Base-by-base conservation (phyloP, 2,113 vertebrate genomes). In the Tapirus terrestris region DNA sequence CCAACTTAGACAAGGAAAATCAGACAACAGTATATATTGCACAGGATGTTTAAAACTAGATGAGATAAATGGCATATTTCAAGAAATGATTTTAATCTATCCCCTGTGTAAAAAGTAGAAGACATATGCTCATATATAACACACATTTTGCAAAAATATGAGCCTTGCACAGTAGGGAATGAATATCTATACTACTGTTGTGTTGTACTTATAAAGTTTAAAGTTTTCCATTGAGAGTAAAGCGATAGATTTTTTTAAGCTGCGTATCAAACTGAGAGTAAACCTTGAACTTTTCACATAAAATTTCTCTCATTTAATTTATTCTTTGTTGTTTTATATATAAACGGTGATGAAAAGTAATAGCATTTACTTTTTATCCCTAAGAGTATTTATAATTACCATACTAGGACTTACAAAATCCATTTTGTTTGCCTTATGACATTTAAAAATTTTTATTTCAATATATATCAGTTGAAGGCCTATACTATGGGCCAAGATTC, bases 171-270 rank as follows among this genome's bases (percentile, higher is more conserved):
- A 94, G 63, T 68, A 87, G n/a, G 70, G 63, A 89, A 96, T 1
- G 13, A 39, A 65, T 75, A 91, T 56, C 51, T 85, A 51, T 27
- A 11, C 29, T 76, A 91, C 65, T 90, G 12, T 85, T 70, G 7
- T 76, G 12, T 36, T 87, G 14, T 17, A 79, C 31, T 89, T 51
- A 56, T 21, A 91, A 92, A 92, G 31, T 72, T 96, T 90, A 51
- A 92, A 92, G 70, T 92, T 93, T 36, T 68, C 68, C 39, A 31
- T 27, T 75, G 81, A 97, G 82, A 89, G n/a, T 85, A 90, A 93
- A 76, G 65, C 53, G 51, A 56, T 48, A 61, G 53, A 51, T 63
- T 84, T 84, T 96, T 77, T 21, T 23, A 53, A 80, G 43, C 84
- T 81, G 8, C 21, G 16, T 83, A 43, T 93, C 45, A 90, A 45